phyloP scores from a whole-genome alignment of 2,113 vertebrate genomes.

The Anhinga anhinga region DNA sequence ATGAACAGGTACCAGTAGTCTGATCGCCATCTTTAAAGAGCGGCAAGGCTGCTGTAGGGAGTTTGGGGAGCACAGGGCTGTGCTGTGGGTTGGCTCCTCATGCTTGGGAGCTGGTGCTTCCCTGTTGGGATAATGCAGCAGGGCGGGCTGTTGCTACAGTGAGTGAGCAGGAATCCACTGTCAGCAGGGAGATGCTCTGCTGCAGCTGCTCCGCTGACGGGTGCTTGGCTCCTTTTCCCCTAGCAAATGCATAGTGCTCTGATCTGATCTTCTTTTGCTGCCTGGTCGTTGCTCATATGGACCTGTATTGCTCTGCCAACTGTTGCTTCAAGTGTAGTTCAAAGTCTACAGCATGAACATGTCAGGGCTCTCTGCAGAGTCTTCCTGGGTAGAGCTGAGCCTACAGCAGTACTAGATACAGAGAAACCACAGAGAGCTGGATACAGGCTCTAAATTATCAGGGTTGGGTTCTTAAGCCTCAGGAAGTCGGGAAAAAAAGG shows the following conservation, averaged over 20 bases:
- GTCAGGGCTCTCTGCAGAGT: neutral
- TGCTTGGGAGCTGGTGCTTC: neutral
- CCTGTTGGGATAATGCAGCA: neutral
- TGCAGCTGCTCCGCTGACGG: neutral
- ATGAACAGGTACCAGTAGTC: neutral
- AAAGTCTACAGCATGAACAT: neutral
- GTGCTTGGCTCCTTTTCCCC: neutral
- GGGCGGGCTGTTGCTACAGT: neutral
- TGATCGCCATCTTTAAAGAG: neutral
- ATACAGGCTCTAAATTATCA: neutral
- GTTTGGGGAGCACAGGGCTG: neutral
- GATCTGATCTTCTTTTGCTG: neutral
- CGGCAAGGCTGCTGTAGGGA: neutral
- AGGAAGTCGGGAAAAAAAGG: neutral
- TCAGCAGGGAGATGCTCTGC: neutral
- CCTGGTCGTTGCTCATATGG: neutral
- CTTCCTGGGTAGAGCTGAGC: neutral
- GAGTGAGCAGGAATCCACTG: neutral
- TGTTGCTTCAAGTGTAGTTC: neutral
- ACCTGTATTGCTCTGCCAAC: neutral
- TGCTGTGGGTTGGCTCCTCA: neutral
- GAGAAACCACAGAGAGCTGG: neutral
- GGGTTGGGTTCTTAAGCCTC: neutral
- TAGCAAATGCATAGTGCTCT: neutral
- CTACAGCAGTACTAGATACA: neutral